Conservation (phyloP, 2,888 invertebrate genomes). For the Eilema depressum region DNA sequence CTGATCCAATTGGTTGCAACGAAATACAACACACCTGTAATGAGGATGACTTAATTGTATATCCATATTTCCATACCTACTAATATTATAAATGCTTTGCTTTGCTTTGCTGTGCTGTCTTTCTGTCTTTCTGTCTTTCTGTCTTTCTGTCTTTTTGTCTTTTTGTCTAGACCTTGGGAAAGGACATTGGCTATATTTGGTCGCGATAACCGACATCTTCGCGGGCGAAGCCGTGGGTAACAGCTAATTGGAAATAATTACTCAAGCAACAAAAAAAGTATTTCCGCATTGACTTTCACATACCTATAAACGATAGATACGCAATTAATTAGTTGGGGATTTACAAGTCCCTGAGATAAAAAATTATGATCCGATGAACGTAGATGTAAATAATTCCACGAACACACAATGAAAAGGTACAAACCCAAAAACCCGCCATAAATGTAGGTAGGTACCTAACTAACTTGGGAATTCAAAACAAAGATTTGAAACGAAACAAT, state of each 20-base stretch:
- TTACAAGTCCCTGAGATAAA: not conserved
- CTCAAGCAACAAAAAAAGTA: too few relatives aligned
- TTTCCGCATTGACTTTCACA: not conserved
- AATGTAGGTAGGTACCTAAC: not conserved
- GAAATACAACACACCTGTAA: conserved; percentile 63
- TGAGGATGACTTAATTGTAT: not conserved
- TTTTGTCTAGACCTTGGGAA: too few relatives aligned
- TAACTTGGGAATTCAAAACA: not conserved
- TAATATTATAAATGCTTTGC: too few relatives aligned
- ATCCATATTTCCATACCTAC: too few relatives aligned
- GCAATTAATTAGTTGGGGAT: not conserved
- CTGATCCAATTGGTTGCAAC: not conserved
- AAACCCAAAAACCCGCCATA: not conserved
- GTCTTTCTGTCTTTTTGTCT: too few relatives aligned
- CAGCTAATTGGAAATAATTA: too few relatives aligned
- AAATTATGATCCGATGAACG: not conserved
- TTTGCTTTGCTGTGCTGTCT: too few relatives aligned
- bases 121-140: too few relatives aligned
- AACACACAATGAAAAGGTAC: not conserved
- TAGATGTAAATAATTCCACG: not conserved
- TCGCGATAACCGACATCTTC: too few relatives aligned
- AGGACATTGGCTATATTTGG: too few relatives aligned
- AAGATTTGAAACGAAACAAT: not conserved
- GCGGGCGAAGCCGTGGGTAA: too few relatives aligned
- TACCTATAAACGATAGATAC: not conserved